Evolutionary conservation across 2,888 invertebrate species (phyloP).

Genomic region (Lymantria dispar): DNA sequence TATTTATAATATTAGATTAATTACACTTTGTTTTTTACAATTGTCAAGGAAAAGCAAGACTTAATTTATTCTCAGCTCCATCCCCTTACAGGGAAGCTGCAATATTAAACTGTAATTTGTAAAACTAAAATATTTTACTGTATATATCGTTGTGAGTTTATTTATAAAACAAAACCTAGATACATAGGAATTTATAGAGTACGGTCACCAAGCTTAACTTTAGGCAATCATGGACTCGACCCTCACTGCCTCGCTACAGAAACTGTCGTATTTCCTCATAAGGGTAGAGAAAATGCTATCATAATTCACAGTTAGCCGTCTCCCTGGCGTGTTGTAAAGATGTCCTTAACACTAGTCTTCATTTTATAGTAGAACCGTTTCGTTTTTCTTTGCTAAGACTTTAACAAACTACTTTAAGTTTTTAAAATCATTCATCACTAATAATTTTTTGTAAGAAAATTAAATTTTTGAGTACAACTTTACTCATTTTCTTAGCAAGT

Average conservation of each 20-base stretch:
- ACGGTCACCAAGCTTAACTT: conserved; percentile 55
- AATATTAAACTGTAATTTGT: no score
- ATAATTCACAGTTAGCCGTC: conserved; percentile 76
- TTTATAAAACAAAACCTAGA: conserved; percentile 12
- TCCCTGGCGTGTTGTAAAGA: conserved; percentile 78
- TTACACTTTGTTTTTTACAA: no score
- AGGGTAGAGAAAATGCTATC: conserved; percentile 76
- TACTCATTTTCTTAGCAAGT: no score
- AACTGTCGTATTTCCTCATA: conserved; percentile 81
- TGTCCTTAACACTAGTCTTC: conserved; percentile 81
- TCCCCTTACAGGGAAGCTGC: no score
- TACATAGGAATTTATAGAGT: conserved; percentile 35
- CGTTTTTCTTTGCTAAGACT: conserved; percentile 50
- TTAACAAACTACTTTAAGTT: conserved; percentile 24
- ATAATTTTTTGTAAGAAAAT: no score
- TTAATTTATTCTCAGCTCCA: no score
- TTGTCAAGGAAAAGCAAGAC: no score
- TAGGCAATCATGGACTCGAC: conserved; percentile 67
- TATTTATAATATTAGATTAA: no score
- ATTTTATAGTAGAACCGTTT: conserved; percentile 66
- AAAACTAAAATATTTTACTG: no score
- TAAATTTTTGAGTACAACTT: no score
- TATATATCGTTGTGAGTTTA: no score
- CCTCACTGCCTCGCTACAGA: conserved; percentile 56
- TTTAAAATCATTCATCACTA: not conserved